Percentiles rank a stretch among this genome's conserved stretches.
These are phyloP conservation scores for Lasioglossum figueresi DNA, from an alignment of 2,888 invertebrate genomes.

Conservation along the genomic window DNA sequence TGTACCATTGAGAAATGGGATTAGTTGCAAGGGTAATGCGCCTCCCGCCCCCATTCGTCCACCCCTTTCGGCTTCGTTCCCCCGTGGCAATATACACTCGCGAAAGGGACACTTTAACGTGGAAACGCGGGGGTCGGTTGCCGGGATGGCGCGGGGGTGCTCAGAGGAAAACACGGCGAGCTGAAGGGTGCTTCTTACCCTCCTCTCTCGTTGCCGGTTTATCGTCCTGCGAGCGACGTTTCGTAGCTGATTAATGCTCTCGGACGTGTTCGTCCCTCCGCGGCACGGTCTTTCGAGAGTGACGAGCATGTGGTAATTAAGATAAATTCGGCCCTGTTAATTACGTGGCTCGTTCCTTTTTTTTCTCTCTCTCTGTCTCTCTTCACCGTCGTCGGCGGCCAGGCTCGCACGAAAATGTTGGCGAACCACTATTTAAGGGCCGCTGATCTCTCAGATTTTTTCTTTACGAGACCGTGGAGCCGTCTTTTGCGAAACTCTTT, in stretches of 20 bases:
- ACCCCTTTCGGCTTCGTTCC: conserved; percentile 55
- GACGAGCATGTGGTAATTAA: conserved; percentile 28
- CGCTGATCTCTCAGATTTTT: conserved; percentile 1
- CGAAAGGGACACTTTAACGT: conserved; percentile 47
- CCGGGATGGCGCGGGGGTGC: neutral
- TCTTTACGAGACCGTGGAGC: neutral
- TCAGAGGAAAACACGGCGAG: conserved; percentile 27
- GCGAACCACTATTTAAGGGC: neutral
- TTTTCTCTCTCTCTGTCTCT: neutral
- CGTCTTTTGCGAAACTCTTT: neutral
- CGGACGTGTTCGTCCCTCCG: neutral
- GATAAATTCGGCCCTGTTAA: conserved; percentile 23
- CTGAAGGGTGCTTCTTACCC: conserved; percentile 47
- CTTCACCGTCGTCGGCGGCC: neutral
- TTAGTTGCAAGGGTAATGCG: conserved; percentile 63
- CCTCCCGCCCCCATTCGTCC: conserved; percentile 40
- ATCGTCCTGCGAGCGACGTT: conserved; percentile 46
- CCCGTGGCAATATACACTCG: conserved; percentile 50
- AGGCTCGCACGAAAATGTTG: neutral
- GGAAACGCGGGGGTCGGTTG: neutral
- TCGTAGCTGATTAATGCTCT: conserved; percentile 48
- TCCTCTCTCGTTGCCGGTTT: conserved; percentile 23
- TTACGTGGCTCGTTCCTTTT: neutral
- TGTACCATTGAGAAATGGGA: conserved; percentile 64
- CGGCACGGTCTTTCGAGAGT: neutral